A percentile compares a stretch with the other conserved stretches of the same genome.
These are phyloP conservation scores for Tenodera sinensis DNA, from an alignment of 2,888 invertebrate species.

Conservation along the genomic window DNA sequence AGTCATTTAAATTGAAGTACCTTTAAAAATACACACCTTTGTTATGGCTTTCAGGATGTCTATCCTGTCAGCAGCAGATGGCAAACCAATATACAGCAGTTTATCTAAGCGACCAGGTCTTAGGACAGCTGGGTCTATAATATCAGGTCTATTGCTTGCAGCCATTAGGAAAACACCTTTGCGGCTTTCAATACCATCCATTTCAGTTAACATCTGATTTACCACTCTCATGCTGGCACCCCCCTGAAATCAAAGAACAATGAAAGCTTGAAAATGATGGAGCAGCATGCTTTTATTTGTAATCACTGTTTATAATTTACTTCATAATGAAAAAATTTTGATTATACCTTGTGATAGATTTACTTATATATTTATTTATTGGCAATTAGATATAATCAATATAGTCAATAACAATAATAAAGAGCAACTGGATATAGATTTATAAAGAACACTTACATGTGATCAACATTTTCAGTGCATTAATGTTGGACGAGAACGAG, in stretches of 20 bases:
- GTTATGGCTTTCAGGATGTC: slow-evolving; percentile 89
- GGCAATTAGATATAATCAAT: no score
- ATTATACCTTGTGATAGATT: no score
- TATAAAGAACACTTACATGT: no score
- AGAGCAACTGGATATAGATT: no score
- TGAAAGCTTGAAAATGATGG: not conserved
- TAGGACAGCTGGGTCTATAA: slow-evolving; percentile 92
- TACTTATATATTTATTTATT: no score
- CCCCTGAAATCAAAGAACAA: slow-evolving; percentile 44
- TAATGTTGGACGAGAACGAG: no score
- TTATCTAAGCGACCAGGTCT: slow-evolving; percentile 88
- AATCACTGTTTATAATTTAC: no score
- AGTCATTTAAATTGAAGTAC: not conserved
- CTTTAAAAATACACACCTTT: slow-evolving; percentile 55
- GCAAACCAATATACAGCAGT: slow-evolving; percentile 86
- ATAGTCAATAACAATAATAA: no score
- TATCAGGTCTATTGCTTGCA: slow-evolving; percentile 95
- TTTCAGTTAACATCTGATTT: slow-evolving; percentile 95
- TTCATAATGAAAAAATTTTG: no score
- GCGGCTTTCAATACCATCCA: slow-evolving; percentile 93
- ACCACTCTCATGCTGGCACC: slow-evolving; percentile 82
- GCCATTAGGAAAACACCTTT: slow-evolving; percentile 93
- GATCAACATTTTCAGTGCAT: no score
- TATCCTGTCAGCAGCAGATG: slow-evolving; percentile 69
- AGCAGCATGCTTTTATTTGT: no score